Evolutionary conservation across 2,113 vertebrate species (phyloP).

Genomic region (Coryphaenoides rupestris): DNA sequence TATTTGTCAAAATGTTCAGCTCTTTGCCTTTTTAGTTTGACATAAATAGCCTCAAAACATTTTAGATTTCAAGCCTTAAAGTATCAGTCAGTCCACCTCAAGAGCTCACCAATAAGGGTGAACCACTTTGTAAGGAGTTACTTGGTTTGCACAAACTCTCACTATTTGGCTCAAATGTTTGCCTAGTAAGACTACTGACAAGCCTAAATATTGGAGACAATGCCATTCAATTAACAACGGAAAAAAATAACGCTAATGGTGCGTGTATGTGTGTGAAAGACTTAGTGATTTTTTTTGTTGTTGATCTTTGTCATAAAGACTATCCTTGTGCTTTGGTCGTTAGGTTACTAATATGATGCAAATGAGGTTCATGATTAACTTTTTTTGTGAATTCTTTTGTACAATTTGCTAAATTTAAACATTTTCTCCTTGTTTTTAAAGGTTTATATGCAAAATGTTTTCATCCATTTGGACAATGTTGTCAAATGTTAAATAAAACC

Average conservation of each 20-base stretch:
- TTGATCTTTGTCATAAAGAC: conserved; percentile 30
- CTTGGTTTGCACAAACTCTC: too few species aligned
- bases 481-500: conserved; percentile 72
- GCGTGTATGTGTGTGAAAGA: conserved; percentile 34
- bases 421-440: conserved; percentile 68
- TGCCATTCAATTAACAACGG: background rate
- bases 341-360: conserved; percentile 53
- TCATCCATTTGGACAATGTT: conserved; percentile 71
- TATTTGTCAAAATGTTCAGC: too few species aligned
- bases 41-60: too few species aligned
- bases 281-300: conserved; percentile 17
- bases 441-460: conserved; percentile 76
- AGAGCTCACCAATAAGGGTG: too few species aligned
- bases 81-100: too few species aligned
- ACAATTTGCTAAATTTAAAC: conserved; percentile 69
- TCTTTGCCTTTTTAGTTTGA: too few species aligned
- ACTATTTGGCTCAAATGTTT: too few species aligned
- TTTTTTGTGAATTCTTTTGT: conserved; percentile 65
- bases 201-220: too few species aligned
- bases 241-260: conserved; percentile 28
- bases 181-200: too few species aligned
- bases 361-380: conserved; percentile 34
- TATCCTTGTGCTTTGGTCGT: conserved; percentile 44
- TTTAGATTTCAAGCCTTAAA: too few species aligned
- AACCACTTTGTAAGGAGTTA: too few species aligned